A percentile compares a stretch with the other conserved stretches of the same genome.
Conservation (phyloP, 1,140 invertebrate genomes). For the Trinorchestia longiramus region DNA sequence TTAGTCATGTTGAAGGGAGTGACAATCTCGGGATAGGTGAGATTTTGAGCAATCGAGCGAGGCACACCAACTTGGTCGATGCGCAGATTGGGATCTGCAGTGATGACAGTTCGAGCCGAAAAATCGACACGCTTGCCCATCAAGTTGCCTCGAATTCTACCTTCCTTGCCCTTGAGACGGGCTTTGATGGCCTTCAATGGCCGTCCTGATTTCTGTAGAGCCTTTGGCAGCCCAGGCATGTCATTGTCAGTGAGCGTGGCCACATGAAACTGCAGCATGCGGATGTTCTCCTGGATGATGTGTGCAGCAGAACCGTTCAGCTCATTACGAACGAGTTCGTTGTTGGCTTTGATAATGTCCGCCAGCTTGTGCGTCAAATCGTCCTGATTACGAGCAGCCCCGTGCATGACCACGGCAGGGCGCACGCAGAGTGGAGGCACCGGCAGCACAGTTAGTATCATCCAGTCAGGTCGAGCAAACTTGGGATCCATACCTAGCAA, state of each 20-base stretch:
- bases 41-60: conserved; percentile 96
- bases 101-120: conserved; percentile 98
- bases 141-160: conserved; percentile 96
- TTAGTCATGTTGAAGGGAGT: conserved; percentile 99
- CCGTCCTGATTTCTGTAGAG: conserved; percentile 98
- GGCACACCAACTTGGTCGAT: conserved; percentile 99
- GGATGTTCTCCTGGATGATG: conserved; percentile 96
- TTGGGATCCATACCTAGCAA: conserved; percentile 96
- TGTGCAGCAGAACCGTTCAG: conserved; percentile 95
- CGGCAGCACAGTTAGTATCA: conserved; percentile 97
- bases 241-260: conserved; percentile 98
- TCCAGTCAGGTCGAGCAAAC: conserved; percentile 98
- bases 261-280: conserved; percentile 98
- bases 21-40: conserved; percentile 99
- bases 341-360: conserved; percentile 99
- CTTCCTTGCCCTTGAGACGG: conserved; percentile 88
- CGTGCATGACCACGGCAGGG: conserved; percentile 99
- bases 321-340: conserved; percentile 95
- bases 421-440: conserved; percentile 92
- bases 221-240: conserved; percentile 96
- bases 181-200: conserved; percentile 97
- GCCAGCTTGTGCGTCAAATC: conserved; percentile 99
- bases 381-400: conserved; percentile 96
- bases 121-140: conserved; percentile 99
- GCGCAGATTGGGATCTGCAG: conserved; percentile 97